Evolutionary conservation across 2,113 vertebrate species (phyloP).

Genomic region (rat (Rattus norvegicus)): DNA sequence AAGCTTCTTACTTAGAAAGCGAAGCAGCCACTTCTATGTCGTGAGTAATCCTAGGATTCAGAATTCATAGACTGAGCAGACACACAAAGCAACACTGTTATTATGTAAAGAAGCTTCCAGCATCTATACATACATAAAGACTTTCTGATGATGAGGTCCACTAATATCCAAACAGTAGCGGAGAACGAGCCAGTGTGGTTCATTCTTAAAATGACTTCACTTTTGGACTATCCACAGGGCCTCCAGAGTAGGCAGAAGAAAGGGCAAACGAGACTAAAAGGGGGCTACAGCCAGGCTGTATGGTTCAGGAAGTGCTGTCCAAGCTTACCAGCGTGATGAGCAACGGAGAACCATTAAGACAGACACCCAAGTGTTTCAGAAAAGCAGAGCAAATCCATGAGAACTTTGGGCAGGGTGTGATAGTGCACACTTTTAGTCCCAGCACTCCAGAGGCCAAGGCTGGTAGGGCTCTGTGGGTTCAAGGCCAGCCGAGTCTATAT

Average conservation of each 20-base stretch:
- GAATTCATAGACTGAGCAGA: background rate
- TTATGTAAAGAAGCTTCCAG: slow-evolving; percentile 7
- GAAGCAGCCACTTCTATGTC: background rate
- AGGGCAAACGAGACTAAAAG: background rate
- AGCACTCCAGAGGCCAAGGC: background rate
- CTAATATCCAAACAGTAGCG: background rate
- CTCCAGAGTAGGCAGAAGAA: background rate
- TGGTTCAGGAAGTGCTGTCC: background rate
- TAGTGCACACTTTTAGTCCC: background rate
- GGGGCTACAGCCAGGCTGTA: background rate
- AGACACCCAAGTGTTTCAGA: background rate
- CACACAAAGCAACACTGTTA: background rate
- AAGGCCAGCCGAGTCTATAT: background rate
- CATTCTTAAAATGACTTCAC: slow-evolving; percentile 16
- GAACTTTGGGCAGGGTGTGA: too few relatives aligned
- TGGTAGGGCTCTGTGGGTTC: too few relatives aligned
- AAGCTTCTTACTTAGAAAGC: background rate
- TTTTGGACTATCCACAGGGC: background rate
- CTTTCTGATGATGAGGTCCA: background rate
- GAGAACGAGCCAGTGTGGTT: background rate
- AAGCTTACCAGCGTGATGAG: background rate
- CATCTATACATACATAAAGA: background rate
- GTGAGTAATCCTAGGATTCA: background rate
- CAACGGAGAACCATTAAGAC: background rate
- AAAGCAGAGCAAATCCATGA: background rate